Percentiles rank a stretch among this genome's conserved stretches.
phyloP scores from a whole-genome alignment of 2,888 invertebrate genomes.

The Hesperia comma region DNA sequence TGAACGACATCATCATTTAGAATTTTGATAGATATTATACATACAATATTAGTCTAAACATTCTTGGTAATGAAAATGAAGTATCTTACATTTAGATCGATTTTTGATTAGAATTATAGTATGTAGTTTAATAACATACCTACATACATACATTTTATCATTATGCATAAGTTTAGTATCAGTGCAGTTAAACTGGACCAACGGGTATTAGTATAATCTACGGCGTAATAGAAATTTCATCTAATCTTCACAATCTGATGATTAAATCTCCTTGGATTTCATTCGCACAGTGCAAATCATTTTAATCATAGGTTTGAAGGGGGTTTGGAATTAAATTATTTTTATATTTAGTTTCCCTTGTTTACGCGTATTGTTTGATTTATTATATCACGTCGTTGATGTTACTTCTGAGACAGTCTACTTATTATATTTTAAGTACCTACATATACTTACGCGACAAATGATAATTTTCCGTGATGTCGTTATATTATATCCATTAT shows the following conservation, averaged over 20 bases:
- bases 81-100: conserved; percentile 18
- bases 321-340: background rate
- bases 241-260: background rate
- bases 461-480: too few species aligned
- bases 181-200: background rate
- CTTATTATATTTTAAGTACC: too few species aligned
- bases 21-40: conserved; percentile 11
- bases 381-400: too few species aligned
- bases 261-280: background rate
- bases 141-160: conserved; percentile 3
- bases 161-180: background rate
- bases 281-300: too few species aligned
- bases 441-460: too few species aligned
- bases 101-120: conserved; percentile 19
- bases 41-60: background rate
- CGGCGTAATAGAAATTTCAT: conserved; percentile 21
- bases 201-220: background rate
- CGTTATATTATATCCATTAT: too few species aligned
- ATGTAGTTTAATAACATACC: conserved; percentile 26
- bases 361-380: background rate
- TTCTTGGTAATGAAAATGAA: conserved; percentile 11
- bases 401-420: too few species aligned
- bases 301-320: background rate
- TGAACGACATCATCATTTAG: conserved; percentile 40
- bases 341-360: background rate